Evolutionary conservation across 2,113 vertebrate species (phyloP).

Genomic region (Erythrolamprus reginae): DNA sequence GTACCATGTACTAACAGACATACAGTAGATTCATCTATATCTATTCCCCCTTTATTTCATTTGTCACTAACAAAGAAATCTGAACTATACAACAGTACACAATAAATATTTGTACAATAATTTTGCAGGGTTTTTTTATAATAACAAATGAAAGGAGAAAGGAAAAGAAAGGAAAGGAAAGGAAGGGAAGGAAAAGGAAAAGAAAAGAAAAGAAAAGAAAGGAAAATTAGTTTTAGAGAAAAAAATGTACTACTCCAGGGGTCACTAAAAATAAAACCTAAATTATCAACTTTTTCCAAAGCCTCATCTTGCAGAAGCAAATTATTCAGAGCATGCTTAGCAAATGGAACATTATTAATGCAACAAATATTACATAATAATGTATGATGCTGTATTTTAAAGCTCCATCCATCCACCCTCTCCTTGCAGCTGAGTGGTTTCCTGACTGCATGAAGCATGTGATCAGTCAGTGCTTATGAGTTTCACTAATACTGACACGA

Average conservation of each 20-base stretch:
- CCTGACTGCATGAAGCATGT: conserved; percentile 10
- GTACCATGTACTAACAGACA: too few relatives aligned
- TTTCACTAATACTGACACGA: neutral
- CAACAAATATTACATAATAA: neutral
- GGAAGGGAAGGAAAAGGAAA: neutral
- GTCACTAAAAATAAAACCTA: neutral
- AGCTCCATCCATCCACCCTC: neutral
- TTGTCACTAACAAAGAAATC: neutral
- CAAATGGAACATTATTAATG: neutral
- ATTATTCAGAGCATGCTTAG: neutral
- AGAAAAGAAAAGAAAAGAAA: neutral
- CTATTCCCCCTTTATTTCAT: neutral
- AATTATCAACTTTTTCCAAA: neutral
- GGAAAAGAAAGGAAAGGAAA: too few relatives aligned
- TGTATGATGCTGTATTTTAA: neutral
- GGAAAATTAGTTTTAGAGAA: neutral
- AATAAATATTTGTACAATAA: neutral
- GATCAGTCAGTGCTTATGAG: neutral
- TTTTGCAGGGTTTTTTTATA: neutral
- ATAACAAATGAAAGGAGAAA: neutral
- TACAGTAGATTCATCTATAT: neutral
- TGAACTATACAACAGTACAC: neutral
- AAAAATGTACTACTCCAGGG: neutral
- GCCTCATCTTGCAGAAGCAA: neutral
- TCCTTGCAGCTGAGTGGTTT: neutral